Base-by-base conservation (phyloP, 2,113 vertebrate genomes). In the Ancistrus triradiatus region DNA sequence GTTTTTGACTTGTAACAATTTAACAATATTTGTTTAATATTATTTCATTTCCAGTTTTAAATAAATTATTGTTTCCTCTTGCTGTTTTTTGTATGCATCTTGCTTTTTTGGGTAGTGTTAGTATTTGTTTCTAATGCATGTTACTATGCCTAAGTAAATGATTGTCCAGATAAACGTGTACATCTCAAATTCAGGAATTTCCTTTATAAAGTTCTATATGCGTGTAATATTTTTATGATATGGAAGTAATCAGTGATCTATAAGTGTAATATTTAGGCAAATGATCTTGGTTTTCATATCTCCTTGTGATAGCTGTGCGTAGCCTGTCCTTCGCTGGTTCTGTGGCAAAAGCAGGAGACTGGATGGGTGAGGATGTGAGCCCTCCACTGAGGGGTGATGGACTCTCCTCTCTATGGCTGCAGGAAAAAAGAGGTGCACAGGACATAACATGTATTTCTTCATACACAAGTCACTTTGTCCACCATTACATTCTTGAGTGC, bases 381-480 rank as follows among this genome's bases (percentile, higher is more conserved):
- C 52, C 42, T 68, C 75, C 79, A 40, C 44, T 82, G 70, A 81
- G 74, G 80, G 78, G 78, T 72, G 71, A 69, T 40, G 78, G 69
- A 50, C 75, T 68, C 75, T 80, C 71, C 69, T 83, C 86, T 75
- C 78, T 85, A 18, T 81, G 72, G 66, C 84, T 87, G 61, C 89
- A 88, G 80, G 89, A 91, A 72, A 93, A 93, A 65, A 92, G 84
- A 91, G 91, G 93, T 94, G 77, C 8, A 6, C 5, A 57, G 6
- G 18, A 49, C 13, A 9, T 38, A 13, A 6, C 7, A 38, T n/a
- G n/a, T n/a, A n/a, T n/a, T n/a, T n/a, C n/a, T n/a, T n/a, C n/a
- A 11, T 18, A 28, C 17, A 47, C 17, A 46, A 14, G 10, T 40
- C 15, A 18, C 5, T 43, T 19, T 7, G 14, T 8, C 9, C 35